A percentile compares a stretch with the other conserved stretches of the same genome.
phyloP scores from a whole-genome alignment of 1,140 invertebrate genomes.

The Centruroides vittatus region DNA sequence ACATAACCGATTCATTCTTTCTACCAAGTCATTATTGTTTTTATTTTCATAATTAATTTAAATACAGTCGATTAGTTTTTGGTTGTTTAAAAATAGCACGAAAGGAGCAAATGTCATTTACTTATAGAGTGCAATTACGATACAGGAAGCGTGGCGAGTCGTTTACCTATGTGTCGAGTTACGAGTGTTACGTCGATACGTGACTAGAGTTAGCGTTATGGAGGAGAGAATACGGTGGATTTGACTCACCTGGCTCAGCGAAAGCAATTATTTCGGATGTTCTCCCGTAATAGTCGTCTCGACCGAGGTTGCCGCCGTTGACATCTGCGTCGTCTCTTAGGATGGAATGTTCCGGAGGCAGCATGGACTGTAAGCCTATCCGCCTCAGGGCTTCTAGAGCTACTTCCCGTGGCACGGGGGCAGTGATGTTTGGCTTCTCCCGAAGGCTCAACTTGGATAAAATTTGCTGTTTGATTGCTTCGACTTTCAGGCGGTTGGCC shows the following conservation, averaged over 20 bases:
- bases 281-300: conserved; percentile 56
- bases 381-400: conserved; percentile 50
- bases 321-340: conserved; percentile 26
- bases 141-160: no score
- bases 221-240: no score
- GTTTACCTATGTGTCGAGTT: no score
- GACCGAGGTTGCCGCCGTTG: conserved; percentile 11
- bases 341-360: neutral
- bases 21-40: no score
- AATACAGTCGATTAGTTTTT: no score
- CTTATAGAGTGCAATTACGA: no score
- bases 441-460: conserved; percentile 53
- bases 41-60: no score
- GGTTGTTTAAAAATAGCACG: no score
- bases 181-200: no score
- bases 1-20: no score
- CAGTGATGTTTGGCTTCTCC: conserved; percentile 50
- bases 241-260: conserved; percentile 53
- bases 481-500: conserved; percentile 44
- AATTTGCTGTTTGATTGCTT: conserved; percentile 61
- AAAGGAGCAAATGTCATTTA: no score
- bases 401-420: conserved; percentile 44
- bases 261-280: conserved; percentile 69
- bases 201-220: neutral
- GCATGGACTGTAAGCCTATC: conserved; percentile 19